Conservation (phyloP, 1,140 invertebrate genomes). For the Pseudomyrmex flavicornis region DNA sequence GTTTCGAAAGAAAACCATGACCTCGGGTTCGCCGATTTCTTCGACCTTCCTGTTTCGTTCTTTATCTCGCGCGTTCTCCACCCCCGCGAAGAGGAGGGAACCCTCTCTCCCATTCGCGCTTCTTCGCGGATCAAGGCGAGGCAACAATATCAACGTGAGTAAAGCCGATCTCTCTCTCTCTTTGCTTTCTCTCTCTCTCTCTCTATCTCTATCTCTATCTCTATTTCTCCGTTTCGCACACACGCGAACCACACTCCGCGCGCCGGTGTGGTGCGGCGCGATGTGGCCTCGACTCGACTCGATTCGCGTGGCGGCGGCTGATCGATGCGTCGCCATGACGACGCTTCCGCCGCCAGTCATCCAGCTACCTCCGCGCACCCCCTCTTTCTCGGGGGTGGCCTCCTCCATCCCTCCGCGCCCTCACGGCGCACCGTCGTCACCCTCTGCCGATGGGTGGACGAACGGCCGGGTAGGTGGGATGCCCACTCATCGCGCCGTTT, state of each 20-base stretch:
- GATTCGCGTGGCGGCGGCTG: slow-evolving; percentile 82
- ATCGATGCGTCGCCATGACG: slow-evolving; percentile 86
- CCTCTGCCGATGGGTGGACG: slow-evolving; percentile 63
- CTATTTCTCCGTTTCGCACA: neutral
- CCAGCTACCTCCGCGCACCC: slow-evolving; percentile 83
- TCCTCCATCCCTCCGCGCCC: slow-evolving; percentile 85
- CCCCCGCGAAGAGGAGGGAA: too few species aligned
- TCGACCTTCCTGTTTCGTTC: slow-evolving; percentile 31
- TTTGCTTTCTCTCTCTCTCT: neutral
- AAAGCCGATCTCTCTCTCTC: neutral
- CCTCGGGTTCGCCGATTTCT: slow-evolving; percentile 66
- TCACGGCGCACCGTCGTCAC: slow-evolving; percentile 65
- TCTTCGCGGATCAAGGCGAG: slow-evolving; percentile 42
- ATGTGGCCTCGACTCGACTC: slow-evolving; percentile 76
- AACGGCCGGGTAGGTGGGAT: slow-evolving; percentile 18
- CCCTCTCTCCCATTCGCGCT: neutral
- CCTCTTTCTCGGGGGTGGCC: slow-evolving; percentile 63
- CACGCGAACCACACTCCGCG: slow-evolving; percentile 31
- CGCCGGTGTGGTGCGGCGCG: slow-evolving; percentile 53
- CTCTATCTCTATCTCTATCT: neutral
- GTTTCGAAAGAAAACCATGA: slow-evolving; percentile 65
- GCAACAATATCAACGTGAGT: slow-evolving; percentile 35
- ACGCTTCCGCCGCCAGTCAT: slow-evolving; percentile 85
- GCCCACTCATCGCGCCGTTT: slow-evolving; percentile 69
- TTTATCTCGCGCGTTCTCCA: neutral